phyloP scores from a whole-genome alignment of 2,888 invertebrate species.

The Ormyrus nitidulus region DNA sequence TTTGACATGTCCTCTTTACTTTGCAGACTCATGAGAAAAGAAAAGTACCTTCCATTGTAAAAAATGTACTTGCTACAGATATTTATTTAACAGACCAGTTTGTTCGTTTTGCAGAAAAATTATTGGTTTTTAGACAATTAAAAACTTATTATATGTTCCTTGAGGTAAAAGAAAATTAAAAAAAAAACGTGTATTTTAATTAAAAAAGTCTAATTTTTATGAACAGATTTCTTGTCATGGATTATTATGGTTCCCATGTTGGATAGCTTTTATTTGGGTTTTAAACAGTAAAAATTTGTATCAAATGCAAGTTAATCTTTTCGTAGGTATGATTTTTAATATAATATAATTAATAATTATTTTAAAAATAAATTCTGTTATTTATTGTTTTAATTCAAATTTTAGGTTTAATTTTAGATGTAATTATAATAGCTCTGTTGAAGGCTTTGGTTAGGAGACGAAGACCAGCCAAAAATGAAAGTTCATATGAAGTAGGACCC shows the following conservation, averaged over 20 bases:
- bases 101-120: constrained; percentile 68
- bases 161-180: constrained; percentile 72
- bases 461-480: constrained; percentile 82
- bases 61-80: constrained; percentile 71
- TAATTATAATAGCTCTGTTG: constrained; percentile 84
- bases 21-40: constrained; percentile 63
- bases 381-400: not conserved
- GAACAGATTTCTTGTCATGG: constrained; percentile 90
- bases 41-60: constrained; percentile 66
- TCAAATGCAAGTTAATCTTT: constrained; percentile 90
- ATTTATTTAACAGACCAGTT: constrained; percentile 71
- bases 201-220: constrained; percentile 45
- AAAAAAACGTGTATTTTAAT: not conserved
- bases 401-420: constrained; percentile 89
- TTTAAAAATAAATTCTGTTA: constrained; percentile 1
- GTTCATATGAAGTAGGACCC: constrained; percentile 86
- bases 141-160: constrained; percentile 76
- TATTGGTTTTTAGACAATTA: constrained; percentile 68
- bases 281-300: constrained; percentile 82
- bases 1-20: not conserved
- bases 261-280: constrained; percentile 87
- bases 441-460: constrained; percentile 88
- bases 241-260: constrained; percentile 87
- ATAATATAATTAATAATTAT: not conserved
- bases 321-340: constrained; percentile 81